phyloP scores from a whole-genome alignment of 2,888 invertebrate genomes.

The Brenthis hecate region DNA sequence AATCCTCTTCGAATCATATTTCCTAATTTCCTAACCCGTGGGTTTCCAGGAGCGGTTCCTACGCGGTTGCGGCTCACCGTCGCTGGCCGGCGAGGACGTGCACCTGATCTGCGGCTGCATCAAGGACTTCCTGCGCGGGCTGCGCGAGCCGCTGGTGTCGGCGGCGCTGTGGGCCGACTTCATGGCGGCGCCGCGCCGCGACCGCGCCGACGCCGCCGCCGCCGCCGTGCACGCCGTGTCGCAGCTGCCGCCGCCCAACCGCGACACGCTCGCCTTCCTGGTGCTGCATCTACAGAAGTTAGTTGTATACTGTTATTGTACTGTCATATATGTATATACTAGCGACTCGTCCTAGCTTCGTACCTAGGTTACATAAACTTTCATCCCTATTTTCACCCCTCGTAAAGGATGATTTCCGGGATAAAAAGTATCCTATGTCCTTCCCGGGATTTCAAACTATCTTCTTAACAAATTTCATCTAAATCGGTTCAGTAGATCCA shows the following conservation, averaged over 20 bases:
- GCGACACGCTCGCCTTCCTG: slow-evolving; percentile 96
- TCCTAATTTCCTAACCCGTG: no score
- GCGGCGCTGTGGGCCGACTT: slow-evolving; percentile 91
- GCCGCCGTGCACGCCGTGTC: slow-evolving; percentile 89
- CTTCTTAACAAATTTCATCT: no score
- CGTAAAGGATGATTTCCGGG: no score
- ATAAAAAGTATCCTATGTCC: no score
- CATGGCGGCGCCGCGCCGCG: slow-evolving; percentile 85
- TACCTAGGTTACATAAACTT: no score
- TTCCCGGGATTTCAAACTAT: no score
- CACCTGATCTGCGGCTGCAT: slow-evolving; percentile 96
- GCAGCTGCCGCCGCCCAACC: slow-evolving; percentile 94
- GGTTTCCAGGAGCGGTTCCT: slow-evolving; percentile 88
- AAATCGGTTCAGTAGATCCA: no score
- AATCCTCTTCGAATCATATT: no score
- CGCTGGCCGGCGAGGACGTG: slow-evolving; percentile 88
- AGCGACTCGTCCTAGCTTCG: no score
- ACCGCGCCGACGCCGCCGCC: slow-evolving; percentile 83
- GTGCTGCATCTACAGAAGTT: slow-evolving; percentile 91
- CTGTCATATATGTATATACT: no score
- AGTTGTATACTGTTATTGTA: no score
- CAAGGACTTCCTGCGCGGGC: slow-evolving; percentile 94
- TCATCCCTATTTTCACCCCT: no score
- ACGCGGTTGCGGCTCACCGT: slow-evolving; percentile 92
- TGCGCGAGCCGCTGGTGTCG: slow-evolving; percentile 95